Conservation (phyloP, 2,888 invertebrate species). For the Meandrusa payeni region DNA sequence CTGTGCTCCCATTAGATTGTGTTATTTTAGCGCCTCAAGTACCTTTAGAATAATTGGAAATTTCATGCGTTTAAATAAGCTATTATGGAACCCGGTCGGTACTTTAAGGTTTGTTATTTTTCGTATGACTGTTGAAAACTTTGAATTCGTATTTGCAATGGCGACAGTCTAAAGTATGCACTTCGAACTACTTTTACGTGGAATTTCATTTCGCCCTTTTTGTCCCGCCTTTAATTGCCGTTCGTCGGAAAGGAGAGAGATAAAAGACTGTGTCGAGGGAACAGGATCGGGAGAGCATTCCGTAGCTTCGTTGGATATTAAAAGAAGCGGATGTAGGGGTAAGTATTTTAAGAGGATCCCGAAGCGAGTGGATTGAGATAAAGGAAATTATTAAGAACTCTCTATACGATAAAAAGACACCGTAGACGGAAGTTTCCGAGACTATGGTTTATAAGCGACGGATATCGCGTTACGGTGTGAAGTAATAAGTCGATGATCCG, state of each 20-base stretch:
- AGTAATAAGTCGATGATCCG: constrained; percentile 61
- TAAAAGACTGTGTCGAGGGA: constrained; percentile 65
- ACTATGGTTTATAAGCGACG: constrained; percentile 52
- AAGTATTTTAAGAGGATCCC: constrained; percentile 78
- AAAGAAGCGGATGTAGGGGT: constrained; percentile 79
- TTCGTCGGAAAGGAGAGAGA: constrained; percentile 61
- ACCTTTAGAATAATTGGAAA: constrained; percentile 42
- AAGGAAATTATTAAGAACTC: constrained; percentile 79
- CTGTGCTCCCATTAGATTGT: constrained; percentile 39
- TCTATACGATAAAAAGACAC: constrained; percentile 52
- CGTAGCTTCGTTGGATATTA: constrained; percentile 72
- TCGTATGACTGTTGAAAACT: constrained; percentile 55
- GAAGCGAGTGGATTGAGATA: constrained; percentile 74
- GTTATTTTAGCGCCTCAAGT: constrained; percentile 59
- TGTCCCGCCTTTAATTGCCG: constrained; percentile 67
- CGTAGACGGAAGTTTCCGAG: constrained; percentile 68
- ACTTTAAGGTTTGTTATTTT: too few relatives aligned
- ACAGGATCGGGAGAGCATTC: constrained; percentile 66
- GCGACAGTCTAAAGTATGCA: constrained; percentile 36
- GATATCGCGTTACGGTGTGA: constrained; percentile 57
- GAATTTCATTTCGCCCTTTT: constrained; percentile 66
- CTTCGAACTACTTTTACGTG: constrained; percentile 56
- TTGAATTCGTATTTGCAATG: constrained; percentile 62
- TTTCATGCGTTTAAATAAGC: constrained; percentile 35
- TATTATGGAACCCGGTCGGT: not conserved